These are phyloP conservation scores for Aphelocoma californica DNA, from an alignment of 2,797 vertebrate genomes.

Conservation along the genomic window DNA sequence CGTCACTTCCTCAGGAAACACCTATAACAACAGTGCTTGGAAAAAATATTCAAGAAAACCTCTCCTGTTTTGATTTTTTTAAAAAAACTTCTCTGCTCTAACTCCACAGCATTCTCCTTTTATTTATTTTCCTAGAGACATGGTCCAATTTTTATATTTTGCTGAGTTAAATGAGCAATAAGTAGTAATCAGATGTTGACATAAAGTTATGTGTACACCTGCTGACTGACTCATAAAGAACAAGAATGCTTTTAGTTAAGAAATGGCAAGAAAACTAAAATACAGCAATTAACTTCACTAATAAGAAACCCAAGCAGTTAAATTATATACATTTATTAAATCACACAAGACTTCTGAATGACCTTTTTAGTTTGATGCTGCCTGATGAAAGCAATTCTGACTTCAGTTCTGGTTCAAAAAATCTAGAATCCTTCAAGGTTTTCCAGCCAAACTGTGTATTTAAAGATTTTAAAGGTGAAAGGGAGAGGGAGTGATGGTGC, in stretches of 20 bases:
- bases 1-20: conserved; percentile 69
- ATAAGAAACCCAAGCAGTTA: conserved; percentile 39
- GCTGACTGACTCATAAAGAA: conserved; percentile 58
- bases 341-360: conserved; percentile 32
- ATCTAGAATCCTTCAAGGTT: not conserved
- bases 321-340: conserved; percentile 31
- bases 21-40: conserved; percentile 68
- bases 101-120: conserved; percentile 28
- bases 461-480: not conserved
- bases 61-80: conserved; percentile 27
- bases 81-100: not conserved
- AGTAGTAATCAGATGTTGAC: conserved; percentile 62
- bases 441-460: not conserved
- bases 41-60: conserved; percentile 54
- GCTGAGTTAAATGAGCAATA: conserved; percentile 53
- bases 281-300: conserved; percentile 8
- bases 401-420: conserved; percentile 5
- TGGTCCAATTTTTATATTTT: conserved; percentile 40
- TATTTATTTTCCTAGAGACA: conserved; percentile 59
- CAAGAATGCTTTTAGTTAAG: conserved; percentile 50
- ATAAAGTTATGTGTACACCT: conserved; percentile 61
- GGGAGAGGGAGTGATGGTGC: not conserved
- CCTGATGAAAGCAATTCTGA: not conserved
- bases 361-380: conserved; percentile 47
- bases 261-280: conserved; percentile 40